Percentiles rank a stretch among this genome's conserved stretches.
phyloP scores from a whole-genome alignment of 2,888 invertebrate genomes.

The Scelioninae gen. 2 region DNA sequence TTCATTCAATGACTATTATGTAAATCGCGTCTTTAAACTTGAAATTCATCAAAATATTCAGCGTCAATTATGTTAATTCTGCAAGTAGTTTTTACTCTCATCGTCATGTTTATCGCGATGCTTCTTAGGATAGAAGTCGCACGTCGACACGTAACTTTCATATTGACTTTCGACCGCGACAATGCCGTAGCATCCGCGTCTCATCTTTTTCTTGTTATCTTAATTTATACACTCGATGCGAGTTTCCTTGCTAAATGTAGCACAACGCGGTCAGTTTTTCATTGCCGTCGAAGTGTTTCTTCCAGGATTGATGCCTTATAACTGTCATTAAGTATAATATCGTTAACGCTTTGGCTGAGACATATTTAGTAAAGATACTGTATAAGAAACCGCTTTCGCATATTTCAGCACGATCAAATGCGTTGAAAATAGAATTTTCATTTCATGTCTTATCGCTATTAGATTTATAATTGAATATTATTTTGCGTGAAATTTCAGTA shows the following conservation, averaged over 20 bases:
- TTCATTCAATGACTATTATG: too few relatives aligned
- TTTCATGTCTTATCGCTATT: too few relatives aligned
- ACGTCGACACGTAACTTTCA: slow-evolving; percentile 9
- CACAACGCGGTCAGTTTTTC: slow-evolving; percentile 6
- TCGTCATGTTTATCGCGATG: neutral
- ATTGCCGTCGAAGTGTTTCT: neutral
- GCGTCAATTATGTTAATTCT: slow-evolving; percentile 9
- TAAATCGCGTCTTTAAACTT: too few relatives aligned
- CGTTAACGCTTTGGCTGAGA: neutral
- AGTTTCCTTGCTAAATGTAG: slow-evolving; percentile 10
- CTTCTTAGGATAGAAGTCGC: neutral
- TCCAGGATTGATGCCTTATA: neutral
- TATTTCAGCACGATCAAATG: too few relatives aligned
- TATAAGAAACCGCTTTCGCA: too few relatives aligned
- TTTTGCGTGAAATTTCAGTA: neutral
- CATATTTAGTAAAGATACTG: slow-evolving; percentile 1
- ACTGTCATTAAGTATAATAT: slow-evolving; percentile 4
- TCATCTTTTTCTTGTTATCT: slow-evolving; percentile 6
- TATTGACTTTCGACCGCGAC: slow-evolving; percentile 18
- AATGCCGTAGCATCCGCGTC: neutral
- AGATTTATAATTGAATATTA: neutral
- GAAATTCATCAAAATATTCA: slow-evolving; percentile 3
- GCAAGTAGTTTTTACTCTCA: neutral
- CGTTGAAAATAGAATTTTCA: neutral
- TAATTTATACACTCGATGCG: slow-evolving; percentile 5